phyloP scores from a whole-genome alignment of 2,888 invertebrate species.

The Netelia virgata region DNA sequence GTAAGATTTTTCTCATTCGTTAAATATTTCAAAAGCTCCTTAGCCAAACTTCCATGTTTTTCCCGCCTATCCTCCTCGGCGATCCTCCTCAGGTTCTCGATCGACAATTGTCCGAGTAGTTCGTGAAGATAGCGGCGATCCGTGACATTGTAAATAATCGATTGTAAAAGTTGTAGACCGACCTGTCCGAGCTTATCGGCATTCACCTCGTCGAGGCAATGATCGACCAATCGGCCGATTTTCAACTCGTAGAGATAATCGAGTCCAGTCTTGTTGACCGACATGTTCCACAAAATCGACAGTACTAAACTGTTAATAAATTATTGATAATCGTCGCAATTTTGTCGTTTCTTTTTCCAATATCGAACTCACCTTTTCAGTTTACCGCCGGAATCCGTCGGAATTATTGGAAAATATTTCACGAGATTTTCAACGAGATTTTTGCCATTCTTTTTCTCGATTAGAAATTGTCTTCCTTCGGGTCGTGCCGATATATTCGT shows the following conservation, averaged over 20 bases:
- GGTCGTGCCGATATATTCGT: slow-evolving; percentile 82
- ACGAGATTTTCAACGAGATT: slow-evolving; percentile 80
- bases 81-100: slow-evolving; percentile 74
- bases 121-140: slow-evolving; percentile 65
- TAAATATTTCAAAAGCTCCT: slow-evolving; percentile 68
- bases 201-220: slow-evolving; percentile 72
- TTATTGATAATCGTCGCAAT: not conserved
- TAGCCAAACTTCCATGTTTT: slow-evolving; percentile 71
- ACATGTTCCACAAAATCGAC: slow-evolving; percentile 83
- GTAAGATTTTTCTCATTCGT: not conserved
- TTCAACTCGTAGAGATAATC: slow-evolving; percentile 74
- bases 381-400: slow-evolving; percentile 77
- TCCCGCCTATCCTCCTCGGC: slow-evolving; percentile 59
- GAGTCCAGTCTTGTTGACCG: slow-evolving; percentile 82
- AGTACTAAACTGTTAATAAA: slow-evolving; percentile 79
- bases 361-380: slow-evolving; percentile 77
- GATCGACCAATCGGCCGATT: slow-evolving; percentile 72
- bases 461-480: slow-evolving; percentile 82
- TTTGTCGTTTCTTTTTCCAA: too few relatives aligned
- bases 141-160: slow-evolving; percentile 75
- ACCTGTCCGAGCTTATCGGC: slow-evolving; percentile 73
- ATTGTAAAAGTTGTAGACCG: slow-evolving; percentile 76
- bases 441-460: slow-evolving; percentile 79
- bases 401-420: slow-evolving; percentile 77
- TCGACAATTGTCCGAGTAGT: slow-evolving; percentile 63